Evolutionary conservation across 2,113 vertebrate genomes (phyloP).

Genomic region (Macrotus californicus): DNA sequence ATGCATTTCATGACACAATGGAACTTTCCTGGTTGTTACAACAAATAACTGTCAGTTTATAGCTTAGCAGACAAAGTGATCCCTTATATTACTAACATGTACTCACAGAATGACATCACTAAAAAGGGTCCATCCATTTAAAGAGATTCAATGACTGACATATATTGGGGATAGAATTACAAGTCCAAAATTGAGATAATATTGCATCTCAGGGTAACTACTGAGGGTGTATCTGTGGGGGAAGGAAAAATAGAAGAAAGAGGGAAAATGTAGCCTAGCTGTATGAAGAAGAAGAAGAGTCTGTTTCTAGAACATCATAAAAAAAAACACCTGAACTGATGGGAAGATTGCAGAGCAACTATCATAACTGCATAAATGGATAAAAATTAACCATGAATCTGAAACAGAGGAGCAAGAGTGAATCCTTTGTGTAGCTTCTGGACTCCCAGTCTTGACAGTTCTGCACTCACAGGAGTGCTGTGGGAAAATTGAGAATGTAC

Average conservation of each 20-base stretch:
- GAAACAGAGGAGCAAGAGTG: not conserved
- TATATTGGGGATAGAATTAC: not conserved
- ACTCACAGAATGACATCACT: not conserved
- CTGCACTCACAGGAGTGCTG: not conserved
- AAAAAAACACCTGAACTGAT: not conserved
- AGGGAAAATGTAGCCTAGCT: not conserved
- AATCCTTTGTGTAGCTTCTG: not conserved
- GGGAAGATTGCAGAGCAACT: not conserved
- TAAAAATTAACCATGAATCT: not conserved
- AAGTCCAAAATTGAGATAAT: not conserved
- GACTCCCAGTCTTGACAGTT: not conserved
- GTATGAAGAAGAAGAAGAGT: not conserved
- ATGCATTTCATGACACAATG: not conserved
- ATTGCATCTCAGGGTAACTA: not conserved
- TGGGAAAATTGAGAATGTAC: not conserved
- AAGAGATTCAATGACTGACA: not conserved
- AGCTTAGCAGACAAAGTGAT: too few species aligned
- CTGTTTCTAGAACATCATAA: not conserved
- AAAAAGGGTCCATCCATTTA: not conserved
- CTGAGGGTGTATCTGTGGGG: not conserved
- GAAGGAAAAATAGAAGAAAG: not conserved
- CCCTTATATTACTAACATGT: not conserved
- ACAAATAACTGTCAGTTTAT: not conserved
- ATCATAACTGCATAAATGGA: not conserved
- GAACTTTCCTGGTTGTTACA: not conserved